These are phyloP conservation scores for Oreotrochilus melanogaster DNA, from an alignment of 2,113 vertebrate genomes.

Conservation along the genomic window DNA sequence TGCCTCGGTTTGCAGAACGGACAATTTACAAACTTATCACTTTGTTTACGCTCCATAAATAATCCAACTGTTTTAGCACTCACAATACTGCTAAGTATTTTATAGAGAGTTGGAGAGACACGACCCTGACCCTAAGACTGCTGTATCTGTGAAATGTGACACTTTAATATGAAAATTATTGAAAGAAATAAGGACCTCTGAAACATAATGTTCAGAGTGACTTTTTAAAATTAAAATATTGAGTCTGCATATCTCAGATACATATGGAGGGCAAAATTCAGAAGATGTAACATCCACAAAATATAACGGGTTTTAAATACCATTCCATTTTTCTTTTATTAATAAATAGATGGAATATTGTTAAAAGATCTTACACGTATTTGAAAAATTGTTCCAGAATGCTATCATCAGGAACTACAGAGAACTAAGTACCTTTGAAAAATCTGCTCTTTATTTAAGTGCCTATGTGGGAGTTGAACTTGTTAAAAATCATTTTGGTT, in stretches of 20 bases:
- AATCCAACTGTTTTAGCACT: not conserved
- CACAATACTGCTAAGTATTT: not conserved
- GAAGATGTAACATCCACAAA: not conserved
- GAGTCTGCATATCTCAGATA: not conserved
- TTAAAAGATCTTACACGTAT: not conserved
- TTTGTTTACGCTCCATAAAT: not conserved
- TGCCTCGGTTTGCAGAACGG: not conserved
- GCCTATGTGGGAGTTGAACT: not conserved
- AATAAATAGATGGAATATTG: not conserved
- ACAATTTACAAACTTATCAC: not conserved
- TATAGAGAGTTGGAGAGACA: not conserved
- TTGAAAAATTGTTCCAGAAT: not conserved
- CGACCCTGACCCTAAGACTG: not conserved
- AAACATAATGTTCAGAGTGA: not conserved
- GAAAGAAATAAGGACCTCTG: not conserved
- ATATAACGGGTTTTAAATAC: not conserved
- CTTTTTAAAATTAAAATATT: not conserved
- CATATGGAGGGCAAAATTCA: not conserved
- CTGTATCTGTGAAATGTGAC: not conserved
- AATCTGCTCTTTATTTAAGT: slow-evolving; percentile 31
- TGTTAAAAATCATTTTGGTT: slow-evolving; percentile 10
- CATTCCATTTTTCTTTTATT: not conserved
- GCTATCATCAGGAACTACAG: not conserved
- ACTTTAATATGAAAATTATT: not conserved
- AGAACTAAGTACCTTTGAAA: not conserved